A percentile compares a stretch with the other conserved stretches of the same genome.
Conservation (phyloP, 2,113 vertebrate genomes). For the Rafetus swinhoei region DNA sequence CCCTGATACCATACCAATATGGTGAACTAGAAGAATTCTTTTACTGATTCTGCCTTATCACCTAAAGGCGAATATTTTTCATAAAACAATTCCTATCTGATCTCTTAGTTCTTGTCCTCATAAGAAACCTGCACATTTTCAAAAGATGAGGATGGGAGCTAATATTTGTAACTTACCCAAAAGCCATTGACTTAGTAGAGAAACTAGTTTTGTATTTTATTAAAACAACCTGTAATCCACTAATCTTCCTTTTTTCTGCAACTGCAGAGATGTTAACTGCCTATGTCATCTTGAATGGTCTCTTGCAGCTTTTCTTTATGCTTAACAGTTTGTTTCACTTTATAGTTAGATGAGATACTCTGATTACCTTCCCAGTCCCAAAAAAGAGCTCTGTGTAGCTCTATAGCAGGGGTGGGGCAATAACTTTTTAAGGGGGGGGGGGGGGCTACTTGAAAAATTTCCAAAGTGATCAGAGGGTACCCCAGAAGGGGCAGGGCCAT, state of each 20-base stretch:
- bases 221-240: not conserved
- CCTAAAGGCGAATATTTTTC: not conserved
- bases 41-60: not conserved
- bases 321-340: not conserved
- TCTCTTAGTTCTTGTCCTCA: not conserved
- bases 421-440: too few species aligned
- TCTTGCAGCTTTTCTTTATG: too few species aligned
- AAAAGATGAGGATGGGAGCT: not conserved
- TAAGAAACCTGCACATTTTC: not conserved
- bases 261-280: not conserved
- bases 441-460: too few species aligned
- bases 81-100: not conserved
- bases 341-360: not conserved
- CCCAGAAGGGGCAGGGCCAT: too few species aligned
- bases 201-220: not conserved
- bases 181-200: not conserved
- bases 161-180: not conserved
- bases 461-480: too few species aligned
- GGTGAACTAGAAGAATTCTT: not conserved
- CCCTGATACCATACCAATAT: not conserved
- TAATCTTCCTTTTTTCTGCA: not conserved
- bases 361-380: not conserved
- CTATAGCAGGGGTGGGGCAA: not conserved
- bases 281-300: too few species aligned
- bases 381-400: not conserved